Evolutionary conservation across 2,888 invertebrate species (phyloP), one percentile per base, ranked within the genome.

Genomic region (Balanococcus diminutus): DNA sequence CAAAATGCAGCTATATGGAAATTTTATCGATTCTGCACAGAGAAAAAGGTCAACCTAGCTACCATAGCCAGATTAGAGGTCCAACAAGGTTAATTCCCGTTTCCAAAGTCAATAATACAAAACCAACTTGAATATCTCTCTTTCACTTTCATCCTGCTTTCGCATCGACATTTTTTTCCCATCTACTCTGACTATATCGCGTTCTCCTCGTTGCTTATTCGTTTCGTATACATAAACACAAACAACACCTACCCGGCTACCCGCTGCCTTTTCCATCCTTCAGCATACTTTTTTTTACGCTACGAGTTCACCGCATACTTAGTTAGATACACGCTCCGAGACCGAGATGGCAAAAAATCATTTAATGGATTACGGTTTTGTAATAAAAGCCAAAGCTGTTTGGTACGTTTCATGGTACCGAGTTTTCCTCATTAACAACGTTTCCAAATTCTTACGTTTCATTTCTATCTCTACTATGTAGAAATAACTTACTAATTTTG

Each of bases 61-160:
- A 32, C 19, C n/a, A n/a, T n/a, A n/a, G 75, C 75, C 32, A 75
- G 67, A 67, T 67, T 67, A 67, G 75, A 75, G 75, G 75, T 32
- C 75, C 75, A 32, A 28, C 75, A 75, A 32, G 32, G 75, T 75
- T 75, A 75, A 75, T 75, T 31, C 75, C 75, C 25, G 8, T 75
- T 32, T 75, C 16, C 11, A 32, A 32, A 75, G 75, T 75, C 32
- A 75, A 75, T 32, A 75, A 75, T 32, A 75, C 75, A 67, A 67
- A n/a, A 51, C 51, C n/a, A 51, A 51, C 51, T 5, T 19, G 19
- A 51, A 51, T 51, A 51, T 51, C 61, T 67, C 61, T 25, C 22
- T 67, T 67, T 67, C 28, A n/a, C 28, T 67, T 67, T 67, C 61
- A n/a, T 67, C 11, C 28, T 11, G 19, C 19, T 51, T 19, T 51